Evolutionary conservation across 2,113 vertebrate species (phyloP).

Genomic region (Canis aureus): DNA sequence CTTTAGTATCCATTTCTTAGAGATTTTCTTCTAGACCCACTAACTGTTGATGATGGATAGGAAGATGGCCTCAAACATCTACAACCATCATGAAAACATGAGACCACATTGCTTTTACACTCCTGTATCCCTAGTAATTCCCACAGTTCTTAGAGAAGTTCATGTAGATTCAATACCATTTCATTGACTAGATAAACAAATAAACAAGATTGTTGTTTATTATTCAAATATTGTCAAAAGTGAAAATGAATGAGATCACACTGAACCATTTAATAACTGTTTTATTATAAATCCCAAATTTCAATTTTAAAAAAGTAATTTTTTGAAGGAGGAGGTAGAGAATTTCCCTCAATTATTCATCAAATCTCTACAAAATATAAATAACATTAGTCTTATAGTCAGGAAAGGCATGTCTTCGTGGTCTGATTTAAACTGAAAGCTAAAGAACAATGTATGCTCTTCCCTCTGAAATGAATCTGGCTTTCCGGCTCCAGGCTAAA

Average conservation of each 20-base stretch:
- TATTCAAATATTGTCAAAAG: neutral
- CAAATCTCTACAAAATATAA: slow-evolving; percentile 31
- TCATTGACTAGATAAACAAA: neutral
- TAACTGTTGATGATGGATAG: neutral
- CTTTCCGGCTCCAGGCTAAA: slow-evolving; percentile 25
- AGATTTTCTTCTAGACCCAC: neutral
- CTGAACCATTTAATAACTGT: neutral
- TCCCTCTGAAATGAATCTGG: neutral
- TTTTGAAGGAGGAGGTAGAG: neutral
- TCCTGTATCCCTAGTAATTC: neutral
- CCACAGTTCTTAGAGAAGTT: neutral
- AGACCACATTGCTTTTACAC: accelerated
- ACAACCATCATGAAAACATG: neutral
- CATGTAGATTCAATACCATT: neutral
- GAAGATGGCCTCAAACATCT: neutral
- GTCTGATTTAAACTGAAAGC: slow-evolving; percentile 1
- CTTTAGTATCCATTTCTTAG: neutral
- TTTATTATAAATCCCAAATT: slow-evolving; percentile 21
- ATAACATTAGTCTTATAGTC: neutral
- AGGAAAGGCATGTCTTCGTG: neutral
- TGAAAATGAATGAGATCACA: neutral
- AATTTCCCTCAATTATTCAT: neutral
- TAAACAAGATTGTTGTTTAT: neutral
- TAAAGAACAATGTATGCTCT: neutral
- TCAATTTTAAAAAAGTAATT: neutral